Base-by-base conservation (phyloP, 2,888 invertebrate genomes). In the Tigriopus californicus region DNA sequence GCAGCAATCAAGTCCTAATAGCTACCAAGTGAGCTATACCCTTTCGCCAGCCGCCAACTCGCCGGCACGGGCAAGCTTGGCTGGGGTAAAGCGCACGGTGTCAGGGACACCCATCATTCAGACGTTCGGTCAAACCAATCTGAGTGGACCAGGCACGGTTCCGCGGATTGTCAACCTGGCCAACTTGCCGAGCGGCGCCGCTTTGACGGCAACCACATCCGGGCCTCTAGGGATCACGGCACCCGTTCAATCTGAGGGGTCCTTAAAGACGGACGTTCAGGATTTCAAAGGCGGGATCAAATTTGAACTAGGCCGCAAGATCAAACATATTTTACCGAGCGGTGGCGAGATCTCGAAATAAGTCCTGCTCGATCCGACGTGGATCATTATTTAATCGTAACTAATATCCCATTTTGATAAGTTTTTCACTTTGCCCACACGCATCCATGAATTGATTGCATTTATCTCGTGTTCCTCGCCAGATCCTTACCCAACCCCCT, bases 281-380 rank as follows among this genome's bases (percentile, higher is more conserved):
- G 56, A 56, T 22, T 56, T 56, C 13, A 56, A 56, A 42, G 56
- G 56, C 10, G 56, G 56, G 8, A 56, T 56, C 22, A 56, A 56
- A 15, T 56, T 56, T 24, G 56, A 56, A 42, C 13, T 56, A 10
- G 56, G 56, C 15, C n/a, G 42, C 13, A 56, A 56, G 13, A 56
- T 49, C 49, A 49, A 49, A 11, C 49, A 49, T 22, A 49, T 49
- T 49, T 22, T 49, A 13, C 49, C 49, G 4, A 20, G 20, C 8
- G 49, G 49, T 11, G 22, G 49, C 22, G 49, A 49, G 22, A 22
- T 49, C 12, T 20, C 20, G 20, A 49, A 49, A 22, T 49, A 33
- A 8, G 33, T 8, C 8, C 33, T 33, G 8, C 33, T 33, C 8
- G 3, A 8, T 33, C 33, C 33, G 8, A 8, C 3, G 8, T 33